Evolutionary conservation across 2,113 vertebrate genomes (phyloP), one percentile per base, ranked within the genome.

Genomic region (Cettia cetti): DNA sequence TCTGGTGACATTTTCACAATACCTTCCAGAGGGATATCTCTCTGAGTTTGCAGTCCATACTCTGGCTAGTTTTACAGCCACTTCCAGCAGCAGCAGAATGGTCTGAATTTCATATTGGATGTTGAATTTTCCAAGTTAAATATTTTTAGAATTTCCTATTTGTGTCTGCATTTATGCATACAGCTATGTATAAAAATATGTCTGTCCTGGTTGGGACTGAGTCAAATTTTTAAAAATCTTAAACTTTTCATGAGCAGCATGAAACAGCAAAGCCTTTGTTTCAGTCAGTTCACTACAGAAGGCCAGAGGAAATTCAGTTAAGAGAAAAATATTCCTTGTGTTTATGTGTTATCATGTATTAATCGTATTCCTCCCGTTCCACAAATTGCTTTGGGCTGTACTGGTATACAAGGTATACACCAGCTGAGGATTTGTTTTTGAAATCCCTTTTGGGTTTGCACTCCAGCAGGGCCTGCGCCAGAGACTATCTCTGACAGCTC

Each of bases 401-500:
- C 79, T 92, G 93, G 49, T 94, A 57, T 77, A 83, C 63, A 89
- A 90, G 72, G 80, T 92, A 92, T 30, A 77, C 40, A 81, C 18
- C 76, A 83, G 82, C 68, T 63, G 79, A 94, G 71, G 75, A 94
- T 92, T 95, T 95, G 78, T 65, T 91, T 94, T 65, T 65, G 47
- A 95, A 95, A 95, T 89, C 95, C 87, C 68, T 85, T 79, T 90
- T 81, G 75, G 70, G 74, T 80, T 95, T 82, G 39, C 72, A 30
- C 79, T 95, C 63, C 63, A 78, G 82, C 68, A 93, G 79, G 72
- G 76, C 69, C 86, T 15, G 6, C 92, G 93, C 93, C 88, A 96
- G 88, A 56, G 79, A 92, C 93, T 95, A 24, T 95, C 85, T 90
- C 88, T 88, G 92, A 94, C 88, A 78, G 85, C 85, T 84, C 85